Evolutionary conservation across 2,888 invertebrate species (phyloP).

Genomic region (Eugnorisma glareosa): DNA sequence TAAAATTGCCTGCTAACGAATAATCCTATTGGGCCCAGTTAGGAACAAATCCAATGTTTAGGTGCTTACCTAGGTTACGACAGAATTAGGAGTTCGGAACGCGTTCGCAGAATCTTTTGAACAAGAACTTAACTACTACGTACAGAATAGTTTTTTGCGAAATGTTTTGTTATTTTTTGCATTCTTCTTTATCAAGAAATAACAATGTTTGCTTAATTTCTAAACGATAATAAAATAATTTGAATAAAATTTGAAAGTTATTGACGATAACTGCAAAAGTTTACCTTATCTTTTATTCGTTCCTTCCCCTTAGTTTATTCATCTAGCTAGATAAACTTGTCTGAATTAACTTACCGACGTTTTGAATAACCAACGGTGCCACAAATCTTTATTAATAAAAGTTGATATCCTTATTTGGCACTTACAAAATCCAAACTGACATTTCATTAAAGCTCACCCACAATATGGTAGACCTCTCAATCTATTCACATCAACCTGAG

Average conservation of each 20-base stretch:
- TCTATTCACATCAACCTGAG: background rate
- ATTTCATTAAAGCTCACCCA: background rate
- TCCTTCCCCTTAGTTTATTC: background rate
- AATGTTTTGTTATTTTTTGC: background rate
- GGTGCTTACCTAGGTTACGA: constrained; percentile 35
- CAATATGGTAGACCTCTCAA: background rate
- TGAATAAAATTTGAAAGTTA: constrained; percentile 18
- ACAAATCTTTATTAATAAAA: constrained; percentile 1
- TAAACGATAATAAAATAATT: background rate
- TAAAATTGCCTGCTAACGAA: constrained; percentile 73
- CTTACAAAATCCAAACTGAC: background rate
- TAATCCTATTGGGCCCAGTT: constrained; percentile 76
- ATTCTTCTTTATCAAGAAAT: background rate
- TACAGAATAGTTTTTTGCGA: background rate
- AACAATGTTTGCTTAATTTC: background rate
- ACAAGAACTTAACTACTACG: background rate
- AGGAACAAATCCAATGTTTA: constrained; percentile 70
- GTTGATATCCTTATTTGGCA: background rate
- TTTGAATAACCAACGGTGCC: background rate
- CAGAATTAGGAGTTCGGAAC: constrained; percentile 14
- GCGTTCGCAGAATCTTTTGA: background rate
- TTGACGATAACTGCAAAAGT: constrained; percentile 21
- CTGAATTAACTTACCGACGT: constrained; percentile 10
- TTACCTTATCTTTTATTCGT: constrained; percentile 22
- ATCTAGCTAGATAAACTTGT: background rate